phyloP scores from a whole-genome alignment of 2,888 invertebrate species.

The Volucella zonaria region DNA sequence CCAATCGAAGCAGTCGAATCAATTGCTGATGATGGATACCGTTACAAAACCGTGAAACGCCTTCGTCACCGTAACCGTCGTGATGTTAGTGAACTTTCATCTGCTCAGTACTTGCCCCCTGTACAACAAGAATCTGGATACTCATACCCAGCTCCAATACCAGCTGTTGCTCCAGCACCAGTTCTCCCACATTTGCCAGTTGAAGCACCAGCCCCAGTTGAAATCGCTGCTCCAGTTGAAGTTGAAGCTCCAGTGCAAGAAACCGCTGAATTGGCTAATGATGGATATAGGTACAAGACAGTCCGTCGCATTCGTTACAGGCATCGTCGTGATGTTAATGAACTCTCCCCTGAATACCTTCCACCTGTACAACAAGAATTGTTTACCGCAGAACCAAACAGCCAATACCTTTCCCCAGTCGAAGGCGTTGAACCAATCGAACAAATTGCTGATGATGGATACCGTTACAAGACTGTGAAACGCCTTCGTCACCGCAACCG shows the following conservation, averaged over 20 bases:
- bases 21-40: slow-evolving; percentile 74
- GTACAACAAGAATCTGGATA: slow-evolving; percentile 75
- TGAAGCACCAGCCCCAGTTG: slow-evolving; percentile 43
- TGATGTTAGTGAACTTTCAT: slow-evolving; percentile 71
- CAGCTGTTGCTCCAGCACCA: slow-evolving; percentile 17
- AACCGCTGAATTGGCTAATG: slow-evolving; percentile 55
- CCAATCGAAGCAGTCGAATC: not conserved
- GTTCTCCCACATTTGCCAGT: slow-evolving; percentile 8
- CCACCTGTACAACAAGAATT: slow-evolving; percentile 48
- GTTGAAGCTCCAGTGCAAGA: not conserved
- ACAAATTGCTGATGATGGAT: slow-evolving; percentile 55
- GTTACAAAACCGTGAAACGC: slow-evolving; percentile 74
- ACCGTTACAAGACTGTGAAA: slow-evolving; percentile 65
- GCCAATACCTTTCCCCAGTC: slow-evolving; percentile 47
- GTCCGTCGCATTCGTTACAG: slow-evolving; percentile 72
- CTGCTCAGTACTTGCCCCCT: slow-evolving; percentile 53
- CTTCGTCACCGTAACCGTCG: slow-evolving; percentile 73
- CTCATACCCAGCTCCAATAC: slow-evolving; percentile 28
- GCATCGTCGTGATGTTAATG: slow-evolving; percentile 74
- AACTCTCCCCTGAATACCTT: slow-evolving; percentile 49
- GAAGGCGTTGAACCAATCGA: slow-evolving; percentile 49
- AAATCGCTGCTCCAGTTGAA: slow-evolving; percentile 24
- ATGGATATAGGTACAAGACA: slow-evolving; percentile 75
- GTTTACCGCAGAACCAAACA: slow-evolving; percentile 28
- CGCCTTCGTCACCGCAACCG: slow-evolving; percentile 55